These are phyloP conservation scores for Drosophila demipolita DNA, from an alignment of 2,888 invertebrate species.

Conservation along the genomic window DNA sequence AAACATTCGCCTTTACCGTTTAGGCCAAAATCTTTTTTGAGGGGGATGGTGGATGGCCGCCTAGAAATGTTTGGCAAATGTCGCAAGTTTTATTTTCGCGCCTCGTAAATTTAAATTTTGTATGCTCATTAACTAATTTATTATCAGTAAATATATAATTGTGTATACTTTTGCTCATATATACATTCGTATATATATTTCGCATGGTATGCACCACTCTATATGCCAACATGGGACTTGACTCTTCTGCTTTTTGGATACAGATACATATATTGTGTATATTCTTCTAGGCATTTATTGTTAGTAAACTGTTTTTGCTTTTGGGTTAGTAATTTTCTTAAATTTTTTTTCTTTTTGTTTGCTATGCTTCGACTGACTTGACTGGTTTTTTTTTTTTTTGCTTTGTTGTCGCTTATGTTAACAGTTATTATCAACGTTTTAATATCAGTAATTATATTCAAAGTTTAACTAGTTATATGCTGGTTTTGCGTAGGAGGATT, in stretches of 20 bases:
- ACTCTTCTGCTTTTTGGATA: slow-evolving; percentile 45
- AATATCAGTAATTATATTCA: slow-evolving; percentile 59
- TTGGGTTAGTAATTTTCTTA: slow-evolving; percentile 64
- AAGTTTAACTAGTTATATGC: slow-evolving; percentile 67
- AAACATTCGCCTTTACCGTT: slow-evolving; percentile 26
- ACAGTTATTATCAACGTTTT: slow-evolving; percentile 73
- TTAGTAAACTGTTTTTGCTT: slow-evolving; percentile 59
- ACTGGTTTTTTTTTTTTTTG: slow-evolving; percentile 47
- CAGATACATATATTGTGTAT: slow-evolving; percentile 28
- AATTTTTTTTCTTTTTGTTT: slow-evolving; percentile 27
- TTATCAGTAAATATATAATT: slow-evolving; percentile 70
- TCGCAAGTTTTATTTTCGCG: slow-evolving; percentile 44
- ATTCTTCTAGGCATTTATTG: slow-evolving; percentile 55
- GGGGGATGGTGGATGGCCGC: not conserved
- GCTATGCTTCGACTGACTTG: slow-evolving; percentile 78
- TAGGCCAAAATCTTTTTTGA: slow-evolving; percentile 18
- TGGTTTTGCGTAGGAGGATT: slow-evolving; percentile 76
- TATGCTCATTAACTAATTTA: slow-evolving; percentile 68
- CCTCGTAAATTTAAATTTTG: slow-evolving; percentile 45
- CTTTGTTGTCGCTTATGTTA: slow-evolving; percentile 42
- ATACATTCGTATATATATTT: slow-evolving; percentile 61
- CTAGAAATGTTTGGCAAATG: slow-evolving; percentile 55
- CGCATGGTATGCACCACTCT: slow-evolving; percentile 47
- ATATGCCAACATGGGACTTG: slow-evolving; percentile 78
- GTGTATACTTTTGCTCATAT: slow-evolving; percentile 53